Percentiles rank a stretch among this genome's conserved stretches.
Conservation (phyloP, 2,797 vertebrate species). For the Sebastes steindachneri region DNA sequence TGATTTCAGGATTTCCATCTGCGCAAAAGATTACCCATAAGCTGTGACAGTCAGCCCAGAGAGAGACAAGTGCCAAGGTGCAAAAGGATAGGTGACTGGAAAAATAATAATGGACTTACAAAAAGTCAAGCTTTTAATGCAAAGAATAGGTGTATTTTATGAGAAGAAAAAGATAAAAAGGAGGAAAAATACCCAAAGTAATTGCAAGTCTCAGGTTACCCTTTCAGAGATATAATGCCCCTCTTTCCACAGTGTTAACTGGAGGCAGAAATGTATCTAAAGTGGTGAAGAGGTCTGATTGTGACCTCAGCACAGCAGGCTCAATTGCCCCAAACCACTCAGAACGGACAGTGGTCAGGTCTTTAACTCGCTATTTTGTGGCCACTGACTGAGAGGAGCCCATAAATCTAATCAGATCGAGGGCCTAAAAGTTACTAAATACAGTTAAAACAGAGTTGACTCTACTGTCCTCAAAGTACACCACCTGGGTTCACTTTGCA, state of each 20-base stretch:
- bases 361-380: background rate
- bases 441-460: background rate
- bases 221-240: constrained; percentile 51
- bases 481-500: constrained; percentile 71
- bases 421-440: background rate
- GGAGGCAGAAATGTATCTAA: constrained; percentile 43
- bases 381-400: background rate
- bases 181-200: constrained; percentile 22
- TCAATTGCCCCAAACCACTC: constrained; percentile 12
- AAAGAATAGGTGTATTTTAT: constrained; percentile 50
- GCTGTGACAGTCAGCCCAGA: constrained; percentile 62
- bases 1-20: constrained; percentile 83
- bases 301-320: constrained; percentile 47
- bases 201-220: constrained; percentile 74
- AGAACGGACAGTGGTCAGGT: constrained; percentile 16
- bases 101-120: constrained; percentile 57
- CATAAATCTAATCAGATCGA: background rate
- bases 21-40: constrained; percentile 75
- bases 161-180: constrained; percentile 17
- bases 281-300: constrained; percentile 44
- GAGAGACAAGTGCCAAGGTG: constrained; percentile 44
- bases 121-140: constrained; percentile 21
- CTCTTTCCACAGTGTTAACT: constrained; percentile 58
- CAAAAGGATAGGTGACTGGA: constrained; percentile 64
- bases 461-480: constrained; percentile 41